Percentiles rank a stretch among this genome's conserved stretches.
Evolutionary conservation across 2,888 invertebrate genomes (phyloP).

Genomic region (Acanthosepion lycidas): DNA sequence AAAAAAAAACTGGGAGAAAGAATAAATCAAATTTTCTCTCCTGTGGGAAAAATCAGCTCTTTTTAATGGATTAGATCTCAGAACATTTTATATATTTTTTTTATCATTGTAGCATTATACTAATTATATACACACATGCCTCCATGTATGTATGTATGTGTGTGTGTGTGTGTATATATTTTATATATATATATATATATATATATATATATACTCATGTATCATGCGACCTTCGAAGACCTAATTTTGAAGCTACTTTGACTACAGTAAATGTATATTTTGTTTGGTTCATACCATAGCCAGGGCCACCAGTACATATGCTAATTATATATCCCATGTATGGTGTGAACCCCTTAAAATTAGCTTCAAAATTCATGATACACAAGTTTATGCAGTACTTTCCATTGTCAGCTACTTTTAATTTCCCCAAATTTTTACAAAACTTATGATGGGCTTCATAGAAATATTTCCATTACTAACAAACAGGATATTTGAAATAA

Average conservation of each 20-base stretch:
- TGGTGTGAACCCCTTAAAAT: too few species aligned
- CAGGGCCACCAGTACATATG: background rate
- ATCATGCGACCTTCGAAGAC: background rate
- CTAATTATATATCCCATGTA: too few species aligned
- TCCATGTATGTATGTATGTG: background rate
- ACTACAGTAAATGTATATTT: too few species aligned
- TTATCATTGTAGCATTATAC: background rate
- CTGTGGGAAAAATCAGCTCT: background rate
- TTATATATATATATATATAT: constrained; percentile 33
- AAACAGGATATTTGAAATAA: too few species aligned
- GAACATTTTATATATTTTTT: background rate
- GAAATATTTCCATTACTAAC: too few species aligned
- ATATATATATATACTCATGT: background rate
- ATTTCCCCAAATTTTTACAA: too few species aligned
- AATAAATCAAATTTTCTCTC: background rate
- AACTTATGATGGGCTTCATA: too few species aligned
- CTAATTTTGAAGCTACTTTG: too few species aligned
- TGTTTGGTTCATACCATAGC: too few species aligned
- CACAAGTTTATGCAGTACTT: too few species aligned
- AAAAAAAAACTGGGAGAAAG: background rate
- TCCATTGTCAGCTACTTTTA: too few species aligned
- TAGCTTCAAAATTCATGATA: too few species aligned
- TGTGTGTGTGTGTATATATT: background rate
- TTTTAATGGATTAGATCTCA: background rate
- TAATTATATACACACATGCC: background rate